Base-by-base conservation (phyloP, 2,797 vertebrate genomes). In the Melanotaenia boesemani region DNA sequence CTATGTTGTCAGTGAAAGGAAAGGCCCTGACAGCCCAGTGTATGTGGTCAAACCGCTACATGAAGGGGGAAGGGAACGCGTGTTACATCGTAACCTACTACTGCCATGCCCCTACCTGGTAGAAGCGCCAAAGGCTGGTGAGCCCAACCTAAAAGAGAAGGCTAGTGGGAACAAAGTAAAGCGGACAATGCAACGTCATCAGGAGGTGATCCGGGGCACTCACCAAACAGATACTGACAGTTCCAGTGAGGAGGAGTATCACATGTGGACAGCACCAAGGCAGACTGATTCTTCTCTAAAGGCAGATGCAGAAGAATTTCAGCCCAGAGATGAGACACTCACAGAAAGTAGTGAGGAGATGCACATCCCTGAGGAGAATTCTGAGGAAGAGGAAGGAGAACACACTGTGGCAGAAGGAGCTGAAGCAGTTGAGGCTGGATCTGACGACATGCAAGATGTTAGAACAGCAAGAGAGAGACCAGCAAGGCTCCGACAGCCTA, bases 201-300 rank as follows among this genome's bases (percentile, higher is more conserved):
- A 44, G 9, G n/a, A 0, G 39, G 8, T 7, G n/a, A 36, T 32
- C n/a, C 16, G 9, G 1, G 2, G 28, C 5, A 2, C 22, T 1
- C 4, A 64, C 15, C 44, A 1, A 10, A 3, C 44, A 1, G 55
- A 69, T 20, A 54, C 13, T 1, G 37, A 50, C 32, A 70, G 61
- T 34, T 80, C 72, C 9, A 67, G 50, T 34, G 62, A 80, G 15
- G 61, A 71, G 0, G 72, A 70, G 3, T 66, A 13, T 34, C 16
- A 39, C 0, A 0, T 69, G 8, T 74, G 50, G 69, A 70, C 72
- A 60, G 2, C 24, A 55, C 28, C 5, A 0, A 54, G 34, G 34
- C 16, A 22, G 0, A 46, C 59, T 2, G n/a, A 59, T 8, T 4
- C 4, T 2, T 3, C 41, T 6, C 66, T 76, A 0, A 79, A 70